Evolutionary conservation across 2,797 vertebrate species (phyloP).

Genomic region (Scarus forsteni): DNA sequence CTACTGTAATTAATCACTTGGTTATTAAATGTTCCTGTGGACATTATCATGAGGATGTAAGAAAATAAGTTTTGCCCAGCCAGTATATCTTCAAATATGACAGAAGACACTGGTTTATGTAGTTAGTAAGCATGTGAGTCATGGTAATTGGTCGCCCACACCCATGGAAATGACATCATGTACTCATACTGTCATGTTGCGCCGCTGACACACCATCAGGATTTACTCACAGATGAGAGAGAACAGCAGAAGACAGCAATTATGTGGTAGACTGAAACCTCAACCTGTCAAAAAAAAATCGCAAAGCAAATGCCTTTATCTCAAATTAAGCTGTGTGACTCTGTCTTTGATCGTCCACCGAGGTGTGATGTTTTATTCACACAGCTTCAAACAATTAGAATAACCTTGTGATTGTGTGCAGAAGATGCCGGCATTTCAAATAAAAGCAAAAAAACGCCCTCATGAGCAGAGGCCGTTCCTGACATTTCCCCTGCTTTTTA

Average conservation of each 20-base stretch:
- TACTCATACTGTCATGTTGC: constrained; percentile 52
- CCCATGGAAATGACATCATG: constrained; percentile 68
- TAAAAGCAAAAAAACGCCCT: constrained; percentile 55
- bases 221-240: constrained; percentile 51
- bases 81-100: constrained; percentile 23
- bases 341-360: constrained; percentile 45
- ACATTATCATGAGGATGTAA: constrained; percentile 5
- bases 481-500: constrained; percentile 77
- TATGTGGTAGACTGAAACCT: constrained; percentile 59
- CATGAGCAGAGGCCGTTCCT: constrained; percentile 60
- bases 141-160: constrained; percentile 60
- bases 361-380: constrained; percentile 39
- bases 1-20: not conserved
- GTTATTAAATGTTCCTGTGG: not conserved
- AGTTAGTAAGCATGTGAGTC: constrained; percentile 59
- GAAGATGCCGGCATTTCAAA: constrained; percentile 61
- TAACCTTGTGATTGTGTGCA: constrained; percentile 62
- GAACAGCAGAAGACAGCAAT: constrained; percentile 56
- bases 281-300: constrained; percentile 51
- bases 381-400: constrained; percentile 68
- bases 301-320: constrained; percentile 44
- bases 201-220: constrained; percentile 55
- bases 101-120: constrained; percentile 49
- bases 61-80: constrained; percentile 18
- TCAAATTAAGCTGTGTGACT: constrained; percentile 52